Percentiles rank a stretch among this genome's conserved stretches.
Evolutionary conservation across 2,113 vertebrate species (phyloP).

Genomic region (Podarcis muralis): DNA sequence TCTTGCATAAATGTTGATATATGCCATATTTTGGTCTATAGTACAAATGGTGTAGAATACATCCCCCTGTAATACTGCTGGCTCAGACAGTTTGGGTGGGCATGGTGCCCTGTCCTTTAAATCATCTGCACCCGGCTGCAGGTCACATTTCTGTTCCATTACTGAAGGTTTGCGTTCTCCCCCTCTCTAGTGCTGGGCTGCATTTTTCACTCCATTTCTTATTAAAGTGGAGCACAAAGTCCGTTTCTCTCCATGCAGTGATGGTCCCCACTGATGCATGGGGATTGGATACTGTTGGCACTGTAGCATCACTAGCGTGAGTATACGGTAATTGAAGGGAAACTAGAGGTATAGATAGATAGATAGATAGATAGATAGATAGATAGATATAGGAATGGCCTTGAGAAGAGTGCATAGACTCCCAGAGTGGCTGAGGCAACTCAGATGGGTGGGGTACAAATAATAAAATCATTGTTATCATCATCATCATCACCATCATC

Average conservation of each 20-base stretch:
- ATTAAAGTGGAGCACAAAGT: neutral
- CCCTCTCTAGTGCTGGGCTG: neutral
- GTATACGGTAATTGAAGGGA: neutral
- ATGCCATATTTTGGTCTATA: neutral
- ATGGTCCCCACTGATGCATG: neutral
- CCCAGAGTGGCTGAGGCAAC: too few relatives aligned
- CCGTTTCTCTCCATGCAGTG: too few relatives aligned
- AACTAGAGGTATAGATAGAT: neutral
- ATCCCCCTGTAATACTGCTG: neutral
- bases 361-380: too few relatives aligned
- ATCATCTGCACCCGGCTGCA: neutral
- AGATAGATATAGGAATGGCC: too few relatives aligned
- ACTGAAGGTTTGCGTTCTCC: neutral
- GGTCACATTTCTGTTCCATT: neutral
- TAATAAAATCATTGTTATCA: too few relatives aligned
- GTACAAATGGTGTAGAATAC: neutral
- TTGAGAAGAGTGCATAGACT: neutral
- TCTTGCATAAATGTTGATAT: neutral
- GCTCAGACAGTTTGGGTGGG: neutral
- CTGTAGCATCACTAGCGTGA: neutral
- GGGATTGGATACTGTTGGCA: neutral
- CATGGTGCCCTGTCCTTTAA: neutral
- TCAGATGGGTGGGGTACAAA: too few relatives aligned
- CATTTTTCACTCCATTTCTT: neutral
- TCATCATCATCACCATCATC: too few relatives aligned